phyloP scores from a whole-genome alignment of 2,888 invertebrate genomes.

The Drosophila mulleri region DNA sequence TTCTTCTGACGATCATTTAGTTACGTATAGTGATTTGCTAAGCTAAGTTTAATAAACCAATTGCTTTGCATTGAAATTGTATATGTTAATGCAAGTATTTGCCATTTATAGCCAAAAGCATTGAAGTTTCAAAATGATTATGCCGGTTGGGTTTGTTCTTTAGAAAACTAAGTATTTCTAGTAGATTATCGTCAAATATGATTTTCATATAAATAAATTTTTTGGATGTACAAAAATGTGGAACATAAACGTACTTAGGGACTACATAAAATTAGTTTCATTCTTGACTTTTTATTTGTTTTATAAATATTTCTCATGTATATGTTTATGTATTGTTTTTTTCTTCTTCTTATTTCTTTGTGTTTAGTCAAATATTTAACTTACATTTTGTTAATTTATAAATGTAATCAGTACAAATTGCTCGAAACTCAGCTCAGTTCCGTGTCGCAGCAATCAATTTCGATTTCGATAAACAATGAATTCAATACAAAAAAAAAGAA shows the following conservation, averaged over 20 bases:
- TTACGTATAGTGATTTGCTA: slow-evolving; percentile 63
- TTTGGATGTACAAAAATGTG: slow-evolving; percentile 58
- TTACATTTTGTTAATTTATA: slow-evolving; percentile 45
- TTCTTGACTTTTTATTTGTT: slow-evolving; percentile 44
- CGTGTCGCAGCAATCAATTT: slow-evolving; percentile 28
- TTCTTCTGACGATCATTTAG: slow-evolving; percentile 41
- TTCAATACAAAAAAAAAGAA: not conserved
- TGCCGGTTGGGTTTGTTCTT: slow-evolving; percentile 42
- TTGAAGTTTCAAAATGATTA: slow-evolving; percentile 65
- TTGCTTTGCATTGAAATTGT: slow-evolving; percentile 61
- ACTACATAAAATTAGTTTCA: slow-evolving; percentile 46
- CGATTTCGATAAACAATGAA: not conserved
- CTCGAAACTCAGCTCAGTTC: slow-evolving; percentile 39
- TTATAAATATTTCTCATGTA: slow-evolving; percentile 54
- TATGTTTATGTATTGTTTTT: slow-evolving; percentile 39
- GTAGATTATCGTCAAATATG: slow-evolving; percentile 28
- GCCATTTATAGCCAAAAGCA: slow-evolving; percentile 66
- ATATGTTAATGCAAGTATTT: slow-evolving; percentile 30
- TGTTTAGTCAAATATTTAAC: slow-evolving; percentile 51
- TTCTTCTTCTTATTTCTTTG: slow-evolving; percentile 8
- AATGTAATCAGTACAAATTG: slow-evolving; percentile 75
- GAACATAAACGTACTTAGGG: slow-evolving; percentile 59
- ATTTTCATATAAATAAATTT: slow-evolving; percentile 57
- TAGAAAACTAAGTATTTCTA: slow-evolving; percentile 22
- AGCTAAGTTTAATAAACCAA: slow-evolving; percentile 49